A percentile compares a stretch with the other conserved stretches of the same genome.
Evolutionary conservation across 2,113 vertebrate genomes (phyloP).

Genomic region (Lepus timidus): DNA sequence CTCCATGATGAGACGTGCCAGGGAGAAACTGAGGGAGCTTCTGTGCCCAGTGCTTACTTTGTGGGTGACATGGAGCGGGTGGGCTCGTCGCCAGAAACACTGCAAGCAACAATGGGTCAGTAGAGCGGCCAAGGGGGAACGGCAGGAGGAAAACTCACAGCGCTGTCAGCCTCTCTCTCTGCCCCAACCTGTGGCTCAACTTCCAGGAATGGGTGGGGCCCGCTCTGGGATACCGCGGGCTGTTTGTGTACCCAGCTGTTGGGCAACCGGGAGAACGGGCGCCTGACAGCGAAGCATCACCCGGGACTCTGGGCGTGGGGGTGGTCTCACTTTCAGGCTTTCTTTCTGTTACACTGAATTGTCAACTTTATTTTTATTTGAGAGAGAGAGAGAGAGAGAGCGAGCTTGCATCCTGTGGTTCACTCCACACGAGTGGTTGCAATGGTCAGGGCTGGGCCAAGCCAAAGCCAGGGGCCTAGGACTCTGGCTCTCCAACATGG

Average conservation of each 20-base stretch:
- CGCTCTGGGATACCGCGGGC: not conserved
- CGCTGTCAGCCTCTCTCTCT: not conserved
- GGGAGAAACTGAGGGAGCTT: too few species aligned
- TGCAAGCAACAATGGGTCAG: not conserved
- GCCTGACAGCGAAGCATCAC: not conserved
- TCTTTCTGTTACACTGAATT: too few species aligned
- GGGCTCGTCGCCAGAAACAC: not conserved
- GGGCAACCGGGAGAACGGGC: not conserved
- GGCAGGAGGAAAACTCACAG: not conserved
- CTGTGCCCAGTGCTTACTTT: not conserved
- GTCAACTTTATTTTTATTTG: too few species aligned
- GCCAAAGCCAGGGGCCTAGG: too few species aligned
- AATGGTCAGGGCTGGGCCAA: too few species aligned
- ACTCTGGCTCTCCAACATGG: too few species aligned
- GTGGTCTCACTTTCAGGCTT: not conserved
- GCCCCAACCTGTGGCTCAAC: not conserved
- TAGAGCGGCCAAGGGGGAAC: not conserved
- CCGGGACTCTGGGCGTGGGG: not conserved
- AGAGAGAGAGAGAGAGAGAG: too few species aligned
- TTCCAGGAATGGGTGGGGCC: slow-evolving; percentile 57
- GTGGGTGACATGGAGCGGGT: not conserved
- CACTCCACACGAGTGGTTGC: too few species aligned
- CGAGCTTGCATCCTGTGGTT: too few species aligned
- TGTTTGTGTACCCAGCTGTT: not conserved
- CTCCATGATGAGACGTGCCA: too few species aligned